Conservation (phyloP, 2,888 invertebrate species). For the Zaprionus lineosus region DNA sequence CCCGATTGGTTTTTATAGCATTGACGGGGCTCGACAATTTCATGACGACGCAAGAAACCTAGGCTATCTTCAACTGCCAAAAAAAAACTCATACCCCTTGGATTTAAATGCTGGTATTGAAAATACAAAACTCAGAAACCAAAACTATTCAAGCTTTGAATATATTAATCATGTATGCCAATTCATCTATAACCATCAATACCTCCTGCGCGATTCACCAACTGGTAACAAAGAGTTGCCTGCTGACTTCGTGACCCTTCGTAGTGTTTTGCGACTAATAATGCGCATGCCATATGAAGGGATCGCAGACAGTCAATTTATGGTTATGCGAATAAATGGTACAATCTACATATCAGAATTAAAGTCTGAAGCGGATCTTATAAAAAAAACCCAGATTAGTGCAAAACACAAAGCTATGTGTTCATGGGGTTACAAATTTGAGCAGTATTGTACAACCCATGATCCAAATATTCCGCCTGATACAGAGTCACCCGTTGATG, state of each 20-base stretch:
- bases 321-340: constrained; percentile 48
- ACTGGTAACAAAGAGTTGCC: constrained; percentile 5
- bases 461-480: constrained; percentile 33
- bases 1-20: constrained; percentile 44
- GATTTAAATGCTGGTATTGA: constrained; percentile 56
- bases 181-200: constrained; percentile 43
- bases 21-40: constrained; percentile 24
- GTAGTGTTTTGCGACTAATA: constrained; percentile 52
- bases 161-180: constrained; percentile 24
- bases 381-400: constrained; percentile 3
- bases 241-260: constrained; percentile 43
- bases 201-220: constrained; percentile 7
- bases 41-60: constrained; percentile 32
- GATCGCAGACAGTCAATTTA: constrained; percentile 10
- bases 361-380: constrained; percentile 18
- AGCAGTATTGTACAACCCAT: constrained; percentile 44
- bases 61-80: constrained; percentile 37
- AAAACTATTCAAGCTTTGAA: neutral
- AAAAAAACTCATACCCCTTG: constrained; percentile 27
- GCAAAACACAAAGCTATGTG: constrained; percentile 40
- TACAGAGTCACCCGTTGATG: constrained; percentile 49
- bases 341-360: constrained; percentile 49
- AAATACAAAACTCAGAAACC: constrained; percentile 26
- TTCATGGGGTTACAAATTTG: constrained; percentile 70
- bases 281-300: constrained; percentile 58